Conservation (phyloP, 2,113 vertebrate species). For the Helogale parvula region DNA sequence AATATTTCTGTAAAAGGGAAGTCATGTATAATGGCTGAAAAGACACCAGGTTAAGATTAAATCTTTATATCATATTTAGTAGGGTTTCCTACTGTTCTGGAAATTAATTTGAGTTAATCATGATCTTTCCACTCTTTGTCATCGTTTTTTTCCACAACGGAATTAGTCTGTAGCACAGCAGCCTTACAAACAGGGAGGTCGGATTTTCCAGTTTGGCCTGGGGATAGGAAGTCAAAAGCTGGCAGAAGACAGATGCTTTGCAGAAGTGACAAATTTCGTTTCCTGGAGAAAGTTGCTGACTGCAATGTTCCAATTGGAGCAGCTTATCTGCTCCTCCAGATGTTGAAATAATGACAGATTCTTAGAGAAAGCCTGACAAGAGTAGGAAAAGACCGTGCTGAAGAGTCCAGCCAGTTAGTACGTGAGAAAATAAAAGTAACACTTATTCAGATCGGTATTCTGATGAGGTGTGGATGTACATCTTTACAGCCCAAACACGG, state of each 20-base stretch:
- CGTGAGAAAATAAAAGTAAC: slow-evolving; percentile 44
- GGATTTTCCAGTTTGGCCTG: slow-evolving; percentile 67
- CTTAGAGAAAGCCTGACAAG: slow-evolving; percentile 67
- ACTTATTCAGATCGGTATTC: neutral
- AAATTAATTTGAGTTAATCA: slow-evolving; percentile 75
- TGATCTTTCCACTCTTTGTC: slow-evolving; percentile 23
- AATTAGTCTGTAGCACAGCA: slow-evolving; percentile 33
- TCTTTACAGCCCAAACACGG: neutral
- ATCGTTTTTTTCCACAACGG: neutral
- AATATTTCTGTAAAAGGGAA: slow-evolving; percentile 59
- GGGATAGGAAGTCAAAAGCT: slow-evolving; percentile 73
- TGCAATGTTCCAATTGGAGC: slow-evolving; percentile 68
- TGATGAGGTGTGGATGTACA: neutral
- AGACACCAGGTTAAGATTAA: slow-evolving; percentile 63
- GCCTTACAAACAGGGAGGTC: slow-evolving; percentile 32
- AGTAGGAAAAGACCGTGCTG: slow-evolving; percentile 36
- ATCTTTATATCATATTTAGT: slow-evolving; percentile 75
- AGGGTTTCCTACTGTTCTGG: slow-evolving; percentile 61
- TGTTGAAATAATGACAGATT: slow-evolving; percentile 77
- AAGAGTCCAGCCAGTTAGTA: slow-evolving; percentile 29
- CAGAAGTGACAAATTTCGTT: slow-evolving; percentile 78
- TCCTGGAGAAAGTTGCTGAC: slow-evolving; percentile 79
- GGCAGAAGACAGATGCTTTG: slow-evolving; percentile 74
- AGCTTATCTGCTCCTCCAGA: slow-evolving; percentile 80
- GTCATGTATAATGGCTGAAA: slow-evolving; percentile 9